Percentiles rank a stretch among this genome's conserved stretches.
Conservation (phyloP, 1,140 invertebrate genomes). For the Steinernema feltiae region DNA sequence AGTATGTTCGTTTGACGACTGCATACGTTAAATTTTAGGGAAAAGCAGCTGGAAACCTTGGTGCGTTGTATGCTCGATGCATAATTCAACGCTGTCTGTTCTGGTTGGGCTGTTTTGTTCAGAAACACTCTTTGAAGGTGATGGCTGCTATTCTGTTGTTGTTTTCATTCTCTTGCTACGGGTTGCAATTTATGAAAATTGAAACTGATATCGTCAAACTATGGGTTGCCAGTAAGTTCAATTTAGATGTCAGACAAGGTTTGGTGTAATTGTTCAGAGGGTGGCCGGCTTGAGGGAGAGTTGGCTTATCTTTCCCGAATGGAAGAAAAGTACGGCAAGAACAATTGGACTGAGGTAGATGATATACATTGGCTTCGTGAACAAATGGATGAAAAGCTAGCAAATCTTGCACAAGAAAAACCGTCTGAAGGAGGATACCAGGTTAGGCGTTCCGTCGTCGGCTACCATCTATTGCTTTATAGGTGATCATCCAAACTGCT, state of each 20-base stretch:
- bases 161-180: slow-evolving; percentile 44
- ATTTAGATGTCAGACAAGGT: not conserved
- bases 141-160: slow-evolving; percentile 34
- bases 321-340: slow-evolving; percentile 22
- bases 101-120: slow-evolving; percentile 23
- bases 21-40: slow-evolving; percentile 27
- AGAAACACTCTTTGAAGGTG: slow-evolving; percentile 36
- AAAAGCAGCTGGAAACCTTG: slow-evolving; percentile 42
- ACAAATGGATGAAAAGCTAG: slow-evolving; percentile 4
- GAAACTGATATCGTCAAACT: slow-evolving; percentile 54
- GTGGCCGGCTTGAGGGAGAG: slow-evolving; percentile 55
- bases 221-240: slow-evolving; percentile 47
- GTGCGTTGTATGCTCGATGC: slow-evolving; percentile 41
- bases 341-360: slow-evolving; percentile 14
- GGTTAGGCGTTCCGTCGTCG: not conserved
- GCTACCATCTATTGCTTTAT: not conserved
- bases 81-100: slow-evolving; percentile 39
- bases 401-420: slow-evolving; percentile 8
- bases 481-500: not conserved
- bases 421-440: slow-evolving; percentile 13
- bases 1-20: not conserved
- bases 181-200: slow-evolving; percentile 46
- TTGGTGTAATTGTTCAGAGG: slow-evolving; percentile 45
- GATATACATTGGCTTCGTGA: slow-evolving; percentile 14
- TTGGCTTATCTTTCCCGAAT: slow-evolving; percentile 44